phyloP scores from a whole-genome alignment of 2,113 vertebrate genomes.

The Typhlomys cinereus region DNA sequence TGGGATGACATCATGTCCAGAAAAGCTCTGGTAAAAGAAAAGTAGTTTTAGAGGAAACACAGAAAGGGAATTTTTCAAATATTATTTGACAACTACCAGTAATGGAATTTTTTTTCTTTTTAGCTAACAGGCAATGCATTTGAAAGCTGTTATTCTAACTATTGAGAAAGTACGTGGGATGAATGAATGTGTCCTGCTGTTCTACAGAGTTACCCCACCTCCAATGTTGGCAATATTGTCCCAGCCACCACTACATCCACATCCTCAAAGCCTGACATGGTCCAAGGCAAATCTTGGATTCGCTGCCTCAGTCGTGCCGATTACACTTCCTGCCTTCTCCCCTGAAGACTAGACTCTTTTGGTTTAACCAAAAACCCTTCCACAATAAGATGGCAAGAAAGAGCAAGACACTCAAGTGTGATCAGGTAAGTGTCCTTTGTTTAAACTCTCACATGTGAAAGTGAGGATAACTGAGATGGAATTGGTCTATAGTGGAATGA shows the following conservation, averaged over 20 bases:
- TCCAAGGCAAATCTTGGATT: not conserved
- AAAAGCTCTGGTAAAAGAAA: slow-evolving; percentile 68
- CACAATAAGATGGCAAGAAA: not conserved
- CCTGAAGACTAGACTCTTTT: not conserved
- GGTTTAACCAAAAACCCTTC: not conserved
- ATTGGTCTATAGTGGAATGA: not conserved
- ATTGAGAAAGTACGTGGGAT: slow-evolving; percentile 34
- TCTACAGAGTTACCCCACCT: slow-evolving; percentile 28
- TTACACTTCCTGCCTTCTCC: not conserved
- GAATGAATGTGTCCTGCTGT: slow-evolving; percentile 56
- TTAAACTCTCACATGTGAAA: not conserved
- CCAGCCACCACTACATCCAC: not conserved
- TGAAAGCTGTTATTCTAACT: slow-evolving; percentile 57
- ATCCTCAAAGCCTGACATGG: not conserved
- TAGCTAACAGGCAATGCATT: slow-evolving; percentile 62
- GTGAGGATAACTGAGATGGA: not conserved
- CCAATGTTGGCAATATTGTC: not conserved
- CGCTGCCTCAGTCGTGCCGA: not conserved
- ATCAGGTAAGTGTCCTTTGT: not conserved
- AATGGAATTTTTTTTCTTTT: slow-evolving; percentile 24
- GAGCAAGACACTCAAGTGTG: not conserved
- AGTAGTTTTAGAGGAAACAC: slow-evolving; percentile 58
- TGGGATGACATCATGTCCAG: slow-evolving; percentile 54
- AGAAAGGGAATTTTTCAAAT: slow-evolving; percentile 64
- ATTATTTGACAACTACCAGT: not conserved